phyloP scores from a whole-genome alignment of 2,888 invertebrate species.

The Nymphalis c-album region DNA sequence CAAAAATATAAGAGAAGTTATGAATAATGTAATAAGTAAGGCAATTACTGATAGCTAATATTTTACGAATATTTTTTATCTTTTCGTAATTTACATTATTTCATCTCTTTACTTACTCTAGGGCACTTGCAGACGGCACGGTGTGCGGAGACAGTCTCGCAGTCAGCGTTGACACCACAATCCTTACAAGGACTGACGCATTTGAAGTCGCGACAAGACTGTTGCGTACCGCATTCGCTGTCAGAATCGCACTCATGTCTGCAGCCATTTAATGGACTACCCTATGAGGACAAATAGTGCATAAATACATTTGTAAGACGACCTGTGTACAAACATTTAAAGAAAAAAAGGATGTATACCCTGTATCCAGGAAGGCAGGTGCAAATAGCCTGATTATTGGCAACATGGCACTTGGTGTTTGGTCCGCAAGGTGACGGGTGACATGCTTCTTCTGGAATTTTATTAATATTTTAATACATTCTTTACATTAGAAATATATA shows the following conservation, averaged over 20 bases:
- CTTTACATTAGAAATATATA: not conserved
- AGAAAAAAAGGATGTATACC: constrained; percentile 48
- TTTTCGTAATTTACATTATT: not conserved
- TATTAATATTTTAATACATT: not conserved
- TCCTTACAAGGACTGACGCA: constrained; percentile 89
- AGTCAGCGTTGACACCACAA: constrained; percentile 90
- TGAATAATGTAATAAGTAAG: too few relatives aligned
- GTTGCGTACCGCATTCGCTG: constrained; percentile 85
- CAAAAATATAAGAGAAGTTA: too few relatives aligned
- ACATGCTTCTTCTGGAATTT: constrained; percentile 87
- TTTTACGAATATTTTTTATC: not conserved
- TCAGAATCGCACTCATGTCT: constrained; percentile 91
- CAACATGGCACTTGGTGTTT: constrained; percentile 90
- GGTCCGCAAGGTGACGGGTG: constrained; percentile 90
- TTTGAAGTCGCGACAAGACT: constrained; percentile 87
- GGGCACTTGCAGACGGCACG: constrained; percentile 90
- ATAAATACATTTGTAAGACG: too few relatives aligned
- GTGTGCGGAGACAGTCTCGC: constrained; percentile 87
- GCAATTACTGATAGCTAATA: too few relatives aligned
- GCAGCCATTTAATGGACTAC: constrained; percentile 89
- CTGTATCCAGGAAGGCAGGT: constrained; percentile 87
- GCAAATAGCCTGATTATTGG: constrained; percentile 89
- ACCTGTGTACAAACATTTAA: too few relatives aligned
- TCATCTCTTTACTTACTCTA: constrained; percentile 73
- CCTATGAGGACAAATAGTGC: constrained; percentile 60